These are phyloP conservation scores for Osmerus mordax DNA, from an alignment of 2,113 vertebrate genomes.

Conservation along the genomic window DNA sequence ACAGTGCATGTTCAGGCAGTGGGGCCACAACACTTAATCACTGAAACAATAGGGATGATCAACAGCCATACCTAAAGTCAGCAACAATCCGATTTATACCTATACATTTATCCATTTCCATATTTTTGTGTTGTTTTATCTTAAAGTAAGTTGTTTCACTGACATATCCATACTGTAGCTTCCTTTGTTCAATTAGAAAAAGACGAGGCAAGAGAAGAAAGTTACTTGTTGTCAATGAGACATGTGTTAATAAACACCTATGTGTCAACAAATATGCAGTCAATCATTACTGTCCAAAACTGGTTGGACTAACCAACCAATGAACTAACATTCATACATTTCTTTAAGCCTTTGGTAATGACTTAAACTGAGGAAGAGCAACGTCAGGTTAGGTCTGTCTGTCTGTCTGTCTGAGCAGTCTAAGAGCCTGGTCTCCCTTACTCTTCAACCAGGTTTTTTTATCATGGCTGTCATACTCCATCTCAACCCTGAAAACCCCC, in stretches of 20 bases:
- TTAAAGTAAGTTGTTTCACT: neutral
- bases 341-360: slow-evolving; percentile 73
- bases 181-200: slow-evolving; percentile 4
- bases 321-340: slow-evolving; percentile 63
- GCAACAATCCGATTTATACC: neutral
- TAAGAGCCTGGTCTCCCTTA: neutral
- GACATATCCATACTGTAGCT: neutral
- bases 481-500: slow-evolving; percentile 15
- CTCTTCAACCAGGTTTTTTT: slow-evolving; percentile 29
- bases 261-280: slow-evolving; percentile 33
- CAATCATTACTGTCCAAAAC: slow-evolving; percentile 31
- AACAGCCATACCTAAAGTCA: slow-evolving; percentile 10
- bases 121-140: too few relatives aligned
- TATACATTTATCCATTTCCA: too few relatives aligned
- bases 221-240: slow-evolving; percentile 21
- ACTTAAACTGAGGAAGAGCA: slow-evolving; percentile 29
- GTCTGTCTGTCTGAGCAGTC: neutral
- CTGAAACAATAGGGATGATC: slow-evolving; percentile 15
- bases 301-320: slow-evolving; percentile 33
- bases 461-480: slow-evolving; percentile 35
- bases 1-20: slow-evolving; percentile 23
- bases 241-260: slow-evolving; percentile 54
- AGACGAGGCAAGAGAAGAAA: slow-evolving; percentile 29
- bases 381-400: slow-evolving; percentile 3
- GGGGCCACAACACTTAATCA: slow-evolving; percentile 24